phyloP scores from a whole-genome alignment of 2,113 vertebrate genomes.

The Larimichthys polyactis region DNA sequence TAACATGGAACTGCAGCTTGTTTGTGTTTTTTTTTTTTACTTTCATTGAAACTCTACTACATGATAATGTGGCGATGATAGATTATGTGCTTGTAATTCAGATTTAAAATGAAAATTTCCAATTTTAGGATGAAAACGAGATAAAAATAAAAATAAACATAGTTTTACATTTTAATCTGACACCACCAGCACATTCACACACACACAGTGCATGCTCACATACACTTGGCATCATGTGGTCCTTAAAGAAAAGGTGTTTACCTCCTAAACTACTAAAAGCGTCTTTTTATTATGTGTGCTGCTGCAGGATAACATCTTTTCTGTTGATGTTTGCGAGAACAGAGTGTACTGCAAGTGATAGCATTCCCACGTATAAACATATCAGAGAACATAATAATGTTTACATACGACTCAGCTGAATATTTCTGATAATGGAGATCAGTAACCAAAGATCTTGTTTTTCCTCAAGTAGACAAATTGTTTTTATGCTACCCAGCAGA shows the following conservation, averaged over 20 bases:
- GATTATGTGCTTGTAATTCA: not conserved
- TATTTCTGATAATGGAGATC: constrained; percentile 11
- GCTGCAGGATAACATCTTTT: constrained; percentile 46
- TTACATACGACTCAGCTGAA: constrained; percentile 24
- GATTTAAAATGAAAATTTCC: not conserved
- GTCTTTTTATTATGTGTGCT: constrained; percentile 34
- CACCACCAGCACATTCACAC: not conserved
- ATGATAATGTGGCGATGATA: not conserved
- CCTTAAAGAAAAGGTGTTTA: constrained; percentile 9
- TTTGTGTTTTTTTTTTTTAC: not conserved
- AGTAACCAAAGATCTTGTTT: not conserved
- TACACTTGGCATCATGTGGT: constrained; percentile 7
- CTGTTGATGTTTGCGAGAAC: constrained; percentile 52
- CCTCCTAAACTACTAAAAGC: not conserved
- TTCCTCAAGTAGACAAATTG: not conserved
- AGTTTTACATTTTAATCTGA: not conserved
- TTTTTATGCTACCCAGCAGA: not conserved
- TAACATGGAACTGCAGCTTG: constrained; percentile 15
- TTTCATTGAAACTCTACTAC: not conserved
- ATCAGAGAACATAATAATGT: constrained; percentile 9
- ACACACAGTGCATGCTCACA: not conserved
- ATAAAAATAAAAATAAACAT: not conserved
- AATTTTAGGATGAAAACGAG: too few species aligned
- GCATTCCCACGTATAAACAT: constrained; percentile 24
- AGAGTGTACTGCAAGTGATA: constrained; percentile 6